A percentile compares a stretch with the other conserved stretches of the same genome.
Evolutionary conservation across 2,888 invertebrate genomes (phyloP).

Genomic region (Cerceris ruficornis): DNA sequence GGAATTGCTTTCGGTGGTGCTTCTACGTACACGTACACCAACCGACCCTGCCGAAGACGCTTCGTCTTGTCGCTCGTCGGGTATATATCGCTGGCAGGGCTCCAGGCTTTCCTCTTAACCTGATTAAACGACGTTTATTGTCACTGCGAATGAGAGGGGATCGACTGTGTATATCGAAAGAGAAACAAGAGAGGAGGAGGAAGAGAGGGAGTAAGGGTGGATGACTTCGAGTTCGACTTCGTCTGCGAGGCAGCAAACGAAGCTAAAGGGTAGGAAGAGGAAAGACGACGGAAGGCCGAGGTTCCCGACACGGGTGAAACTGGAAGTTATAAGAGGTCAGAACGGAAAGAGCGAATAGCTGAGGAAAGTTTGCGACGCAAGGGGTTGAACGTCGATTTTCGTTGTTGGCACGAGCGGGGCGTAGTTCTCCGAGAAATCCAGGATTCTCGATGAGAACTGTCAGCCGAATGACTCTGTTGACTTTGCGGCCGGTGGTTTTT

Average conservation of each 20-base stretch:
- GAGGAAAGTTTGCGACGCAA: constrained; percentile 44
- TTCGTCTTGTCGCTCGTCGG: constrained; percentile 31
- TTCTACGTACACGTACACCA: constrained; percentile 1
- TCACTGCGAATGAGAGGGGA: constrained; percentile 49
- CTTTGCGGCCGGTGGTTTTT: constrained; percentile 33
- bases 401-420: constrained; percentile 30
- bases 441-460: constrained; percentile 47
- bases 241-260: constrained; percentile 5
- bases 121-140: constrained; percentile 75
- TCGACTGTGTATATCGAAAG: constrained; percentile 17
- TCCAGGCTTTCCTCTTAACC: constrained; percentile 69
- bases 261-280: constrained; percentile 3
- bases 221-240: background rate
- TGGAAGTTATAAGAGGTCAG: constrained; percentile 13
- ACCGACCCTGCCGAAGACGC: constrained; percentile 20
- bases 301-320: constrained; percentile 6
- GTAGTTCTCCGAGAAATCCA: constrained; percentile 25
- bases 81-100: constrained; percentile 49
- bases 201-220: constrained; percentile 2
- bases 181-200: constrained; percentile 20
- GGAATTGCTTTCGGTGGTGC: constrained; percentile 41
- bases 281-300: background rate
- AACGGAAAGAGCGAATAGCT: constrained; percentile 36
- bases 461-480: constrained; percentile 49
- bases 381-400: background rate